Evolutionary conservation across 2,113 vertebrate genomes (phyloP).

Genomic region (Leucoraja erinaceus): DNA sequence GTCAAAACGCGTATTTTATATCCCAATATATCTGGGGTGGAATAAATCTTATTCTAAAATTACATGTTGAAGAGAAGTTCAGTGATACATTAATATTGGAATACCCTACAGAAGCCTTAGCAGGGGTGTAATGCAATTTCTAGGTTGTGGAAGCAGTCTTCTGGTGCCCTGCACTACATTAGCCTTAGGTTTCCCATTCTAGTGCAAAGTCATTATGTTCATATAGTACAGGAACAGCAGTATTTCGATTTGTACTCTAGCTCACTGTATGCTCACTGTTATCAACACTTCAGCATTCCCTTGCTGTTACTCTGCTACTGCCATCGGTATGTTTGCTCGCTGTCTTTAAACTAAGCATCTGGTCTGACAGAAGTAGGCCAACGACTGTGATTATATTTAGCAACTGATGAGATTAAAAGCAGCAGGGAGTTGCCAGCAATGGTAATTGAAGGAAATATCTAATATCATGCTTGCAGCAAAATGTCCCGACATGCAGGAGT

Average conservation of each 20-base stretch:
- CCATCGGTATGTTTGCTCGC: neutral
- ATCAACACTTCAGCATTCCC: neutral
- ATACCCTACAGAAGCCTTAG: neutral
- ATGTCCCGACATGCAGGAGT: neutral
- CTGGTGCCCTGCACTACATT: neutral
- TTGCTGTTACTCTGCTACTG: neutral
- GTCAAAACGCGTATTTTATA: neutral
- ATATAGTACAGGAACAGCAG: neutral
- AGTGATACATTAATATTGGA: neutral
- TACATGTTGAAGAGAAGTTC: neutral
- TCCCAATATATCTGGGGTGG: neutral
- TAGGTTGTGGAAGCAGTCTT: neutral
- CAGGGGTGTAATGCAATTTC: neutral
- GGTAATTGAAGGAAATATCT: neutral
- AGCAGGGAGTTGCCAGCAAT: neutral
- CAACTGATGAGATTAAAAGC: neutral
- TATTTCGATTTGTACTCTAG: neutral
- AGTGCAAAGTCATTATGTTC: neutral
- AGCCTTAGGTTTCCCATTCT: neutral
- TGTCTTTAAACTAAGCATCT: neutral
- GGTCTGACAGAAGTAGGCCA: slow-evolving; percentile 10
- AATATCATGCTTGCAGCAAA: neutral
- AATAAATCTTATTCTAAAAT: neutral
- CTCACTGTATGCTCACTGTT: neutral
- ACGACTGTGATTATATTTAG: slow-evolving; percentile 1